A percentile compares a stretch with the other conserved stretches of the same genome.
These are phyloP conservation scores for Hippoglossus stenolepis DNA, from an alignment of 2,113 vertebrate species.

Conservation along the genomic window DNA sequence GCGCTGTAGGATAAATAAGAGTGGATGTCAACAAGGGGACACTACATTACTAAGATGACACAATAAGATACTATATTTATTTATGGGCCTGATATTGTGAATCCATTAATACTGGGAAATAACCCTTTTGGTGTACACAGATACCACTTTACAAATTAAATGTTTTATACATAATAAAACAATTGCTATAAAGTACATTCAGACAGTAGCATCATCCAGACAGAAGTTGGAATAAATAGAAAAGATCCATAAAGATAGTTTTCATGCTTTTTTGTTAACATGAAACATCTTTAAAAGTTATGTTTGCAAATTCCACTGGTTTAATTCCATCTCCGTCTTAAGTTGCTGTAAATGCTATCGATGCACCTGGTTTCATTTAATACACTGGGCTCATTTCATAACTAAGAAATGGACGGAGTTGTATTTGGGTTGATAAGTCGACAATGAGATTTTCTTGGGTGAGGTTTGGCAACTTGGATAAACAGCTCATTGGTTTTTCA, in stretches of 20 bases:
- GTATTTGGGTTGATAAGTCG: neutral
- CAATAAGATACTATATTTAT: neutral
- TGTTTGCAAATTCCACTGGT: neutral
- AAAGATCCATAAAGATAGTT: neutral
- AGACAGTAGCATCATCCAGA: neutral
- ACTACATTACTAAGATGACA: neutral
- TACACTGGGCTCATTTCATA: neutral
- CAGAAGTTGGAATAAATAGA: neutral
- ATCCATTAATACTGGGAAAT: too few relatives aligned
- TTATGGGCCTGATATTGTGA: too few relatives aligned
- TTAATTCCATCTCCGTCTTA: neutral
- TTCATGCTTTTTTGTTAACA: neutral
- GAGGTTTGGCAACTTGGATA: neutral
- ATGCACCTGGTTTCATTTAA: too few relatives aligned
- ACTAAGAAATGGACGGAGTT: too few relatives aligned
- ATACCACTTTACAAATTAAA: too few relatives aligned
- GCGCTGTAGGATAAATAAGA: neutral
- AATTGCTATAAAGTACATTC: too few relatives aligned
- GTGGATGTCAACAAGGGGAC: neutral
- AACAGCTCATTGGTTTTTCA: slow-evolving; percentile 26
- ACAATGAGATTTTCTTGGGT: neutral
- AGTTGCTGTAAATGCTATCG: neutral
- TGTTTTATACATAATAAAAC: too few relatives aligned
- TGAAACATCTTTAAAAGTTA: neutral
- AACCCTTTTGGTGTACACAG: too few relatives aligned